Conservation (phyloP, 2,888 invertebrate genomes). For the Venusia cambrica region DNA sequence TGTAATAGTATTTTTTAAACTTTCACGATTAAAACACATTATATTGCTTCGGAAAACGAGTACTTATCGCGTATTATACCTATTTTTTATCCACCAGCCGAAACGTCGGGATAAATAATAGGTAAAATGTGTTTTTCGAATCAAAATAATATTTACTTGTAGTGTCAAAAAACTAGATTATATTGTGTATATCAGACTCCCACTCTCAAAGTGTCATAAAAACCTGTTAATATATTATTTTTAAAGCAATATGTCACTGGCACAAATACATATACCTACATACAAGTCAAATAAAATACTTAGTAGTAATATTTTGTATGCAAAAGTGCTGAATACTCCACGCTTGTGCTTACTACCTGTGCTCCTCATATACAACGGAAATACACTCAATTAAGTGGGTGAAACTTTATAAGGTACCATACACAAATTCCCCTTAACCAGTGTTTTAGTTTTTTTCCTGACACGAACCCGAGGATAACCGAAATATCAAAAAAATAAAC, state of each 20-base stretch:
- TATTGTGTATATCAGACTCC: too few relatives aligned
- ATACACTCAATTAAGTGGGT: constrained; percentile 66
- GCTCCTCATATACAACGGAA: constrained; percentile 58
- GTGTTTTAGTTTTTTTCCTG: constrained; percentile 53
- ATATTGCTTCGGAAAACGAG: too few relatives aligned
- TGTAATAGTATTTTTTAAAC: too few relatives aligned
- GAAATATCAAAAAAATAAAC: background rate
- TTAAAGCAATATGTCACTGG: constrained; percentile 8
- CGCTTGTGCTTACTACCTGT: constrained; percentile 44
- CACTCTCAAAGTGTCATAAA: too few relatives aligned
- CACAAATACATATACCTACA: constrained; percentile 8
- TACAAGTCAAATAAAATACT: constrained; percentile 11
- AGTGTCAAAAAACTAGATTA: too few relatives aligned
- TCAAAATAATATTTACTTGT: too few relatives aligned
- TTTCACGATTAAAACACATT: too few relatives aligned
- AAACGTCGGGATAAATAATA: too few relatives aligned
- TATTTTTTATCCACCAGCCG: too few relatives aligned
- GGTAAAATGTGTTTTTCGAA: too few relatives aligned
- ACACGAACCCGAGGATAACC: constrained; percentile 36
- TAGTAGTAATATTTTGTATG: constrained; percentile 10
- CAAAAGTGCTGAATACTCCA: constrained; percentile 38
- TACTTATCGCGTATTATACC: too few relatives aligned
- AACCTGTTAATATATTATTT: too few relatives aligned
- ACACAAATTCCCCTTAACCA: constrained; percentile 76
- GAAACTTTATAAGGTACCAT: constrained; percentile 81